These are phyloP conservation scores for Agraylea sexmaculata DNA, from an alignment of 1,140 invertebrate species.

Conservation along the genomic window DNA sequence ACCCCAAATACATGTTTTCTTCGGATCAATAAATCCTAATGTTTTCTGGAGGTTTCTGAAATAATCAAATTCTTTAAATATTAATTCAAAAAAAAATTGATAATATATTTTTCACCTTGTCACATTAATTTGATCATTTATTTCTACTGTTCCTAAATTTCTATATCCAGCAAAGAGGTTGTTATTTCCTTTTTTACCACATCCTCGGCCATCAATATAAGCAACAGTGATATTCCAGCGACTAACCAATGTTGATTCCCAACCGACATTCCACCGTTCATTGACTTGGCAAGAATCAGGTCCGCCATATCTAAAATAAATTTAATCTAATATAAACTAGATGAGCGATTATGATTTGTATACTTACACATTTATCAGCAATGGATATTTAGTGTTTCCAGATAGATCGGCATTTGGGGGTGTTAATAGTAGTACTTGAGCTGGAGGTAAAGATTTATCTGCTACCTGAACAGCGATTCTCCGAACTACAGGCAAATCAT, in stretches of 20 bases:
- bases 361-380: slow-evolving; percentile 70
- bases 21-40: slow-evolving; percentile 57
- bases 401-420: slow-evolving; percentile 57
- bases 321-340: not conserved
- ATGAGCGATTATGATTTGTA: not conserved
- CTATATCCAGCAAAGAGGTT: slow-evolving; percentile 72
- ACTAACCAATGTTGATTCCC: slow-evolving; percentile 59
- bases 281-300: slow-evolving; percentile 74
- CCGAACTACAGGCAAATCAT: slow-evolving; percentile 45
- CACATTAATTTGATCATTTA: slow-evolving; percentile 64
- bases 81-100: not conserved
- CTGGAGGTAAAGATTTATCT: slow-evolving; percentile 42
- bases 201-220: slow-evolving; percentile 81
- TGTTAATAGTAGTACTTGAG: slow-evolving; percentile 57
- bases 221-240: slow-evolving; percentile 76
- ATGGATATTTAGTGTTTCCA: slow-evolving; percentile 60
- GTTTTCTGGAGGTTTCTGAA: slow-evolving; percentile 47
- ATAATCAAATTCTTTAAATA: not conserved
- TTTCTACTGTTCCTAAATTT: slow-evolving; percentile 74
- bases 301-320: slow-evolving; percentile 55
- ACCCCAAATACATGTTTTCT: slow-evolving; percentile 73
- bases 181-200: slow-evolving; percentile 69
- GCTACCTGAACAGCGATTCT: slow-evolving; percentile 46
- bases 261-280: slow-evolving; percentile 34
- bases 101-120: slow-evolving; percentile 31